Percentiles rank a stretch among this genome's conserved stretches.
Conservation (phyloP, 1,140 invertebrate species). For the Pseudoatta argentina region DNA sequence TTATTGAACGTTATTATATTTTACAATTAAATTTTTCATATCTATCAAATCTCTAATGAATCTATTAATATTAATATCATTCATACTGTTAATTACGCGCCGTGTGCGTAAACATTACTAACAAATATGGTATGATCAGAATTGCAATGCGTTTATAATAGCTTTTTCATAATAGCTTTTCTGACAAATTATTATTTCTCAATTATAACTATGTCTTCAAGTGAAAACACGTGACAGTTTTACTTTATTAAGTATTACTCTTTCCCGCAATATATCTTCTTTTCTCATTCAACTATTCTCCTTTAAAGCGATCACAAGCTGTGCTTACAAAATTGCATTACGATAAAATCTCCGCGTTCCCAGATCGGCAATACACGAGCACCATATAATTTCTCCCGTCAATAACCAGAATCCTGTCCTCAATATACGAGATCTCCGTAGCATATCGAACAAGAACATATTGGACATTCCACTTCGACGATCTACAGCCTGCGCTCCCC, state of each 20-base stretch:
- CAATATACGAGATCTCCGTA: constrained; percentile 29
- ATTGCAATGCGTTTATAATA: neutral
- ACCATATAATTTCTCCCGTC: constrained; percentile 30
- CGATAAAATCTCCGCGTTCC: neutral
- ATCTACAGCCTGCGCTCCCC: constrained; percentile 14
- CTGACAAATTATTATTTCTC: neutral
- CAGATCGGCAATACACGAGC: constrained; percentile 17
- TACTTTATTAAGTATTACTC: neutral
- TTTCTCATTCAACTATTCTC: neutral
- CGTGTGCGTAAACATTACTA: neutral
- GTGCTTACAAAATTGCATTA: constrained; percentile 33
- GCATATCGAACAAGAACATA: constrained; percentile 55
- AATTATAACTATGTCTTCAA: neutral
- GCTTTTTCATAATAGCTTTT: neutral
- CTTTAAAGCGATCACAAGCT: neutral
- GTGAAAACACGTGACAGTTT: neutral
- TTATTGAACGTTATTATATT: constrained; percentile 17
- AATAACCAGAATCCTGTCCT: constrained; percentile 38
- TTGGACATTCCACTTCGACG: constrained; percentile 33
- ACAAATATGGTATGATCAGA: neutral
- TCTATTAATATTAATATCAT: constrained; percentile 1
- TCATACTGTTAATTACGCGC: neutral
- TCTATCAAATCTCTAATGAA: neutral
- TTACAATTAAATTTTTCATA: constrained; percentile 11
- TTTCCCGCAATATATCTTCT: neutral